phyloP scores from a whole-genome alignment of 2,888 invertebrate genomes.

The Chalcosyrphus nemorum region DNA sequence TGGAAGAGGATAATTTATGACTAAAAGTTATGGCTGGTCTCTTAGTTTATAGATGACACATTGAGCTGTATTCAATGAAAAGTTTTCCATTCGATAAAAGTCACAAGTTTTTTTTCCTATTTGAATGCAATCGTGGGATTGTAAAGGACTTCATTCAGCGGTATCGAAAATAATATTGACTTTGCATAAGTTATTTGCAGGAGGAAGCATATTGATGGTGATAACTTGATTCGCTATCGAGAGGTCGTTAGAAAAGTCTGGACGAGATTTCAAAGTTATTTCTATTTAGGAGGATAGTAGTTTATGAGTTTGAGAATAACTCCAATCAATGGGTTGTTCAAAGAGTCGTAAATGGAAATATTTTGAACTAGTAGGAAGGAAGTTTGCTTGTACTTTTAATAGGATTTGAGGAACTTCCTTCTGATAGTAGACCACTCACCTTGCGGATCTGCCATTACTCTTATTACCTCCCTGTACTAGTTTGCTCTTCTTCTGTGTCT shows the following conservation, averaged over 20 bases:
- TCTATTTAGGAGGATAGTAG: neutral
- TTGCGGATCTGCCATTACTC: too few species aligned
- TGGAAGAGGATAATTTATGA: conserved; percentile 25
- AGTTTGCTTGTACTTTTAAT: too few species aligned
- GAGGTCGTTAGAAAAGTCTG: neutral
- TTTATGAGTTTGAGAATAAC: neutral
- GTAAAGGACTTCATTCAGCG: neutral
- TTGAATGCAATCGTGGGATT: neutral
- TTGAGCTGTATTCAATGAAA: conserved; percentile 26
- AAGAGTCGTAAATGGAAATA: neutral
- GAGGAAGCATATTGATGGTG: neutral
- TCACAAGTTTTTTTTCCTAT: neutral
- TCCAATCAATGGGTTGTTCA: neutral
- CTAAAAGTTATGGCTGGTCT: conserved; percentile 26
- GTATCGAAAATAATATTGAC: neutral
- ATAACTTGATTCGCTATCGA: neutral
- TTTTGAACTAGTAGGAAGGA: too few species aligned
- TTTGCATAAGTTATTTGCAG: neutral
- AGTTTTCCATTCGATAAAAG: conserved; percentile 33
- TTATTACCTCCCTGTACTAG: too few species aligned
- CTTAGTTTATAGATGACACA: conserved; percentile 46
- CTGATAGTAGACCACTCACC: too few species aligned
- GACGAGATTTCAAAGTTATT: neutral
- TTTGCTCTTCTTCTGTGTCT: too few species aligned
- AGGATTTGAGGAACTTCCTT: too few species aligned